Percentiles rank a stretch among this genome's conserved stretches.
Conservation (phyloP, 2,797 vertebrate genomes). For the Kryptopterus vitreolus region DNA sequence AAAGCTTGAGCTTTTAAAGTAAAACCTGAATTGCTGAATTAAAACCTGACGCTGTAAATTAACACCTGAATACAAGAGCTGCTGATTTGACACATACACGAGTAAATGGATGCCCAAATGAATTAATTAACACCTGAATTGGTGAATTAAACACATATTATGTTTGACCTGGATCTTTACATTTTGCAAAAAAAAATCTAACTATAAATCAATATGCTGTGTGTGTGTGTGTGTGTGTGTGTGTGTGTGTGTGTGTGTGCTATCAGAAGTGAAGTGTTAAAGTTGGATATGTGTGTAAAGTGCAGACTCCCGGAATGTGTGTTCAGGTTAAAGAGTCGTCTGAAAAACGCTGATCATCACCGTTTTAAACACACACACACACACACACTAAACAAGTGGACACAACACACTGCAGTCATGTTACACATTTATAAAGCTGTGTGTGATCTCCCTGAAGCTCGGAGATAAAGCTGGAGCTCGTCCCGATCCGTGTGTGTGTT, state of each 20-base stretch:
- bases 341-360: conserved; percentile 2
- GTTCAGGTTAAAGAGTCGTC: not conserved
- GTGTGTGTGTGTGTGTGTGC: not conserved
- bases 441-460: conserved; percentile 45
- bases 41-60: not conserved
- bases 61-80: not conserved
- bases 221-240: not conserved
- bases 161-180: not conserved
- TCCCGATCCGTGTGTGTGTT: conserved; percentile 58
- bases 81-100: not conserved
- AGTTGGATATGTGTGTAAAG: not conserved
- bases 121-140: not conserved
- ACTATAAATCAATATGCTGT: not conserved
- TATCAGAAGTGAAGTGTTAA: not conserved
- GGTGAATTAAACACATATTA: not conserved
- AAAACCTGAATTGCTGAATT: not conserved
- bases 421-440: not conserved
- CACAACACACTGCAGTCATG: not conserved
- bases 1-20: too few species aligned
- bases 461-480: conserved; percentile 57
- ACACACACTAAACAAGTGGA: not conserved
- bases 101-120: too few species aligned
- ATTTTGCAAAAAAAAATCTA: not conserved
- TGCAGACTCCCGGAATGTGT: not conserved
- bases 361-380: not conserved